phyloP scores from a whole-genome alignment of 1,140 invertebrate genomes.

The Drosophila azteca region DNA sequence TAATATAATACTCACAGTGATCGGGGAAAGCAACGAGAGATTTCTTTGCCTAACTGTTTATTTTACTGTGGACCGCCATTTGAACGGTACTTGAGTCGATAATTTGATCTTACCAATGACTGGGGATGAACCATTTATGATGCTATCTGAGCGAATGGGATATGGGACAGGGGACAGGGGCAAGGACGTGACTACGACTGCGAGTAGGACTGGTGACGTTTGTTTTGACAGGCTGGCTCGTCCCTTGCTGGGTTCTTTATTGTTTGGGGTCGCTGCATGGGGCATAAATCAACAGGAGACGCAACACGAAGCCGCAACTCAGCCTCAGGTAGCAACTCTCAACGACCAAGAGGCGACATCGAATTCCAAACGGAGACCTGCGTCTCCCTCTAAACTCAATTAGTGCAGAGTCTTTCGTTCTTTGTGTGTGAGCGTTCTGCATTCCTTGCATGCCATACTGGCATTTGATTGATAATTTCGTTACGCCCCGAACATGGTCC shows the following conservation, averaged over 20 bases:
- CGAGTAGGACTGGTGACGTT: slow-evolving; percentile 50
- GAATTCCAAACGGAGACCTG: slow-evolving; percentile 54
- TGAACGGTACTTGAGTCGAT: slow-evolving; percentile 60
- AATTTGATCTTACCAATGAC: slow-evolving; percentile 51
- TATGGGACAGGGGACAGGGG: slow-evolving; percentile 37
- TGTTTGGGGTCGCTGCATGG: slow-evolving; percentile 53
- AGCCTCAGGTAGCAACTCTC: slow-evolving; percentile 57
- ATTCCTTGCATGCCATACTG: slow-evolving; percentile 75
- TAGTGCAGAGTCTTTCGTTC: slow-evolving; percentile 54
- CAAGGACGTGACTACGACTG: slow-evolving; percentile 68
- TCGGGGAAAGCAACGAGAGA: neutral
- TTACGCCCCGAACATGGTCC: slow-evolving; percentile 70
- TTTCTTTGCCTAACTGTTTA: slow-evolving; percentile 32
- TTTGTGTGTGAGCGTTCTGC: slow-evolving; percentile 54
- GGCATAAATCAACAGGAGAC: slow-evolving; percentile 73
- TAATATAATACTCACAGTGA: slow-evolving; percentile 10
- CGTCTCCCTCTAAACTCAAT: slow-evolving; percentile 62
- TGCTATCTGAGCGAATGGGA: slow-evolving; percentile 49
- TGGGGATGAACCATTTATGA: slow-evolving; percentile 4
- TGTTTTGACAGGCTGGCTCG: slow-evolving; percentile 66
- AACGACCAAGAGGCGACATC: slow-evolving; percentile 48
- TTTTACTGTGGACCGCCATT: slow-evolving; percentile 45
- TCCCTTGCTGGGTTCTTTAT: slow-evolving; percentile 37
- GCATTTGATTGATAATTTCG: slow-evolving; percentile 81
- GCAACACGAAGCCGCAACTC: slow-evolving; percentile 42